A percentile compares a stretch with the other conserved stretches of the same genome.
These are phyloP conservation scores for Channa argus DNA, from an alignment of 2,113 vertebrate species.

Conservation along the genomic window DNA sequence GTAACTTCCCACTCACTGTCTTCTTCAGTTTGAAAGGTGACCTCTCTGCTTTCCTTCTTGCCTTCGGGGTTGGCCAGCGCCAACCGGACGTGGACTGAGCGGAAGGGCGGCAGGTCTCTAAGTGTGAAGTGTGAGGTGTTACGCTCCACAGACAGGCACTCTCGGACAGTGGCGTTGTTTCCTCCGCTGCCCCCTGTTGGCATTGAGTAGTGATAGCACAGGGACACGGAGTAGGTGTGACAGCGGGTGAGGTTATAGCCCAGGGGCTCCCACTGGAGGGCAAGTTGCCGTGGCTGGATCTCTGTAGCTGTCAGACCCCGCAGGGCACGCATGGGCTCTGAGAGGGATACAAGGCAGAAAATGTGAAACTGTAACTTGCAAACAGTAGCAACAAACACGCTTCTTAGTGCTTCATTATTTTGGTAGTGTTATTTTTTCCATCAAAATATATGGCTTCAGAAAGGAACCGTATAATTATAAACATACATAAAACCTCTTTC, in stretches of 20 bases:
- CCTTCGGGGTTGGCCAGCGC: conserved; percentile 92
- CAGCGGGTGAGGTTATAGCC: conserved; percentile 97
- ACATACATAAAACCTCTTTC: background rate
- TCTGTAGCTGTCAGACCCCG: conserved; percentile 91
- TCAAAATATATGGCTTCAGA: background rate
- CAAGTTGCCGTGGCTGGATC: conserved; percentile 93
- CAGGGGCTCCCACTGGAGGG: conserved; percentile 93
- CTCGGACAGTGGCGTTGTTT: conserved; percentile 91
- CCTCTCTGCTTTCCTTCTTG: conserved; percentile 93
- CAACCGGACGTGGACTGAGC: conserved; percentile 87
- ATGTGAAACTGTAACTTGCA: no score
- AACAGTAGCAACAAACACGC: no score
- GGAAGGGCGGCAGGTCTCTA: conserved; percentile 91
- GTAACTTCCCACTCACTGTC: conserved; percentile 86
- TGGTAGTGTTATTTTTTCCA: background rate
- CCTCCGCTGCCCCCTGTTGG: conserved; percentile 78
- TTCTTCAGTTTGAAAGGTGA: conserved; percentile 95
- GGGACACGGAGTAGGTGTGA: conserved; percentile 90
- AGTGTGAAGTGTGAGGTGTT: conserved; percentile 88
- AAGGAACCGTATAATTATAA: background rate
- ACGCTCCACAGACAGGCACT: conserved; percentile 91
- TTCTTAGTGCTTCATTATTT: background rate
- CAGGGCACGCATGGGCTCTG: conserved; percentile 94
- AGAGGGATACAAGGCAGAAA: background rate
- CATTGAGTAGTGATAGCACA: conserved; percentile 92